Conservation (phyloP, 1,140 invertebrate genomes). For the Drosophila pachea region DNA sequence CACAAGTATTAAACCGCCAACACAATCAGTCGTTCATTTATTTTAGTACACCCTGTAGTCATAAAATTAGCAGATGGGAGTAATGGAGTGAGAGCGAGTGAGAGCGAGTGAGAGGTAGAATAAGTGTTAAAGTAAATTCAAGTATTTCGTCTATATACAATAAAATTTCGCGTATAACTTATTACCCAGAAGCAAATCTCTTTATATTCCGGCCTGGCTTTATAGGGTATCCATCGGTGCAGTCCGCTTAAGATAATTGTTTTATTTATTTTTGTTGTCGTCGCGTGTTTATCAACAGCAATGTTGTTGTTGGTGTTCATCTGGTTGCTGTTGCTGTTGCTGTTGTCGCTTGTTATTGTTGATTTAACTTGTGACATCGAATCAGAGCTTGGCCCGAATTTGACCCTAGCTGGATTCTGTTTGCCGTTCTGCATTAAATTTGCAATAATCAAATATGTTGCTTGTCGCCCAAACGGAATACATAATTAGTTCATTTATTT, state of each 20-base stretch:
- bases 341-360: constrained; percentile 51
- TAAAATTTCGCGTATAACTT: too few species aligned
- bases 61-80: constrained; percentile 1
- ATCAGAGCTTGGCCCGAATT: constrained; percentile 45
- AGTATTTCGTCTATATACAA: too few species aligned
- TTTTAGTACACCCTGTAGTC: constrained; percentile 38
- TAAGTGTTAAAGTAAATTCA: too few species aligned
- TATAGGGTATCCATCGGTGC: not conserved
- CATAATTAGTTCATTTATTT: constrained; percentile 70
- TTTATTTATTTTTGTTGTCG: constrained; percentile 58
- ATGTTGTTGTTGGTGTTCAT: constrained; percentile 21
- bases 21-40: constrained; percentile 62
- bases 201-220: not conserved
- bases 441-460: constrained; percentile 58
- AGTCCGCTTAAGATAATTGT: constrained; percentile 16
- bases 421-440: constrained; percentile 59
- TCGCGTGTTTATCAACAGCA: constrained; percentile 44
- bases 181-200: too few species aligned
- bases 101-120: not conserved
- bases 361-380: constrained; percentile 66
- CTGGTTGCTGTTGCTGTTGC: constrained; percentile 36
- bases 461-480: constrained; percentile 55
- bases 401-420: constrained; percentile 21
- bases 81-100: not conserved
- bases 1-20: constrained; percentile 47